phyloP scores from a whole-genome alignment of 2,113 vertebrate species.

The Arizona elegans region DNA sequence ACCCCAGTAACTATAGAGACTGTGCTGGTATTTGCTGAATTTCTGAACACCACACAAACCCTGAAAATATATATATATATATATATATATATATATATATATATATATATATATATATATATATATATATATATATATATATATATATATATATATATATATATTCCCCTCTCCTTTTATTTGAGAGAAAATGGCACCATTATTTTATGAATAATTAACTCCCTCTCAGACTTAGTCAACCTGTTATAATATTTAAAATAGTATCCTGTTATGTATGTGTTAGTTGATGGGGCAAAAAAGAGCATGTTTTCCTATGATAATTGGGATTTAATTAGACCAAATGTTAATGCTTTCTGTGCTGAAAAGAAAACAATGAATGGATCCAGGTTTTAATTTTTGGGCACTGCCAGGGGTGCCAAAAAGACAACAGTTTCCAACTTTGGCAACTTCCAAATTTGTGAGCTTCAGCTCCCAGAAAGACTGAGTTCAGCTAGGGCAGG shows the following conservation, averaged over 20 bases:
- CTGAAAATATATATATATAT: constrained; percentile 54
- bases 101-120: constrained; percentile 33
- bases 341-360: constrained; percentile 1
- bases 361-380: not conserved
- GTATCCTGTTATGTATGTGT: constrained; percentile 48
- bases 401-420: not conserved
- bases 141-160: not conserved
- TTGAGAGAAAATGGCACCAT: constrained; percentile 61
- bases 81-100: not conserved
- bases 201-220: constrained; percentile 68
- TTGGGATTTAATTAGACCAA: constrained; percentile 48
- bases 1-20: constrained; percentile 65
- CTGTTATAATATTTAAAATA: constrained; percentile 66
- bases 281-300: constrained; percentile 37
- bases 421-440: not conserved
- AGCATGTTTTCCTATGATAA: constrained; percentile 51
- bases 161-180: constrained; percentile 59
- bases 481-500: not conserved
- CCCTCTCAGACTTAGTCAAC: constrained; percentile 61
- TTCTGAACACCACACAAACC: constrained; percentile 21
- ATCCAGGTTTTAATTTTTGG: not conserved
- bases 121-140: constrained; percentile 13
- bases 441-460: not conserved
- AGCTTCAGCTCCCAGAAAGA: not conserved
- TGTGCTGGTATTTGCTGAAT: constrained; percentile 53